Base-by-base conservation (phyloP, 1,140 invertebrate genomes). In the Drosophila setifemur region DNA sequence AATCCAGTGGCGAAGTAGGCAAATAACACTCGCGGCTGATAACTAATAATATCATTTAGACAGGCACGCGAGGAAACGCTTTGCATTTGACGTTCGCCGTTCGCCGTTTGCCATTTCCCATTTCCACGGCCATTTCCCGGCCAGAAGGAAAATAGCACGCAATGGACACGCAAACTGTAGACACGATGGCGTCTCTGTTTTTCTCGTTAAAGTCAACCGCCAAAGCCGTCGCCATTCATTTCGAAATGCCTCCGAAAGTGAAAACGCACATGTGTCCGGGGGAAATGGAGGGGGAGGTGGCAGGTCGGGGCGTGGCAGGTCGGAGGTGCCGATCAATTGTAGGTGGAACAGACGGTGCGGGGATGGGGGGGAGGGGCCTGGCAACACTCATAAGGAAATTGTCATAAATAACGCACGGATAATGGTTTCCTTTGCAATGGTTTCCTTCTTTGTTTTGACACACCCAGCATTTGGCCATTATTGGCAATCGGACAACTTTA, bases 1-100 rank as follows among this genome's bases (percentile, higher is more conserved):
- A 83, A 85, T 73, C 44, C 37, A 42, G 73, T 37, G 53, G 55
- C 50, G 64, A 78, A 72, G 60, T 54, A 50, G 57, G 39, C 19
- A 54, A 60, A 55, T 42, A 81, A 64, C 43, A 48, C 67, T 42
- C 37, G 48, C 23, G 42, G 70, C 70, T 83, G 74, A 83, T 86
- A 83, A 74, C 79, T 67, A 83, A 83, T 85, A 83, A 79, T 72
- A 85, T 68, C 66, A 85, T 85, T 86, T 72, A 66, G 74, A 85
- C 70, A 74, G 60, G 74, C 79, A 83, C 74, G 79, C 79, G 55
- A 85, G 66, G 55, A 85, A 83, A 66, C 70, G 70, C 74, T 83
- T 79, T 85, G 81, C 79, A 70, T 70, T 83, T 58, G 57, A 39
- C 33, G 21, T 43, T 52, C 16, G 28, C 66, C 49, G 48, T 70